phyloP scores from a whole-genome alignment of 2,797 vertebrate genomes.

The Chiropotes sagulatus region DNA sequence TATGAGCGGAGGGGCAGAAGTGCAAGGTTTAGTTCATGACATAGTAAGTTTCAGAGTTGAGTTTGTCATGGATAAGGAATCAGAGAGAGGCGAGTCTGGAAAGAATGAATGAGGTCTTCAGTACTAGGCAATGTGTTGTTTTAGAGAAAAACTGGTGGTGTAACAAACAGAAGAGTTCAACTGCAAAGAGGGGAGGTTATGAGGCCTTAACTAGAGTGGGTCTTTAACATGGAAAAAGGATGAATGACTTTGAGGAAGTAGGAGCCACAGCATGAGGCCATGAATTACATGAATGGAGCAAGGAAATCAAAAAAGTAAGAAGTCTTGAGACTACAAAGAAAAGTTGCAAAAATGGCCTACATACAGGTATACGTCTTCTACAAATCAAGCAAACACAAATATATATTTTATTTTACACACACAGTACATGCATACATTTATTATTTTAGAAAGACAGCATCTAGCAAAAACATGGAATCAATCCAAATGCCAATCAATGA shows the following conservation, averaged over 20 bases:
- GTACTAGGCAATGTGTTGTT: not conserved
- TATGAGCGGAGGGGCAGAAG: not conserved
- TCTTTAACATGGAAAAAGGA: not conserved
- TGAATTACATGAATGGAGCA: not conserved
- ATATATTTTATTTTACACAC: not conserved
- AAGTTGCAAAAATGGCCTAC: not conserved
- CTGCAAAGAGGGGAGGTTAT: not conserved
- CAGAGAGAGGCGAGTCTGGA: not conserved
- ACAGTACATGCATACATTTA: not conserved
- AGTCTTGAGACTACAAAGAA: not conserved
- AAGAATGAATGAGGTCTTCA: not conserved
- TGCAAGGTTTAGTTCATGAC: not conserved
- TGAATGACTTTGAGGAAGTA: not conserved
- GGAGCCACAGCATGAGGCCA: not conserved
- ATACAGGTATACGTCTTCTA: not conserved
- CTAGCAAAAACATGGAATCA: not conserved
- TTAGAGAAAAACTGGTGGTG: not conserved
- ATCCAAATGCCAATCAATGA: not conserved
- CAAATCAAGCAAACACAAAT: not conserved
- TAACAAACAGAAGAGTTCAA: not conserved
- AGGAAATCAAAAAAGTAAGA: not conserved
- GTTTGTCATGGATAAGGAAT: not conserved
- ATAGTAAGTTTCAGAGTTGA: not conserved
- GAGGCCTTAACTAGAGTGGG: not conserved
- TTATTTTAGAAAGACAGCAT: not conserved